A percentile compares a stretch with the other conserved stretches of the same genome.
phyloP scores from a whole-genome alignment of 2,888 invertebrate genomes.

The Parascotia fuliginaria region DNA sequence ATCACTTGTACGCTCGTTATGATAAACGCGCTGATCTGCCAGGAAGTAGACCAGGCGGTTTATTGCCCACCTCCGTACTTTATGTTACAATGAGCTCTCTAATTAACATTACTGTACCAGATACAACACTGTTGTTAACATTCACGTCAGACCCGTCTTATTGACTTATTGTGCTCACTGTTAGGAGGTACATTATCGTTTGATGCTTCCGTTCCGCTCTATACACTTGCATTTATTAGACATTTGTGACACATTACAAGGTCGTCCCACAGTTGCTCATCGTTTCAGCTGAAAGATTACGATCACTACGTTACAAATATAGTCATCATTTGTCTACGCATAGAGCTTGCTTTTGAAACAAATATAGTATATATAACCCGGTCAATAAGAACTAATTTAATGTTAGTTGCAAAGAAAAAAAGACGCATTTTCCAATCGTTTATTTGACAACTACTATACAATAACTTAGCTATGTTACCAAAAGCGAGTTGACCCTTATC shows the following conservation, averaged over 20 bases:
- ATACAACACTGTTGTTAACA: not conserved
- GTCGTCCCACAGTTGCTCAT: not conserved
- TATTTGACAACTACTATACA: too few relatives aligned
- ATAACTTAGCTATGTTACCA: not conserved
- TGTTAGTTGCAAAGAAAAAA: too few relatives aligned
- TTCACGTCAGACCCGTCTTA: not conserved
- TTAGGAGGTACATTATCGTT: not conserved
- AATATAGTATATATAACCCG: too few relatives aligned
- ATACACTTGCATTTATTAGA: not conserved
- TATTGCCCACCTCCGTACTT: constrained; percentile 15
- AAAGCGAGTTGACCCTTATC: not conserved
- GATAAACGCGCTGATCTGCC: constrained; percentile 41
- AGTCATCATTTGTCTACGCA: too few relatives aligned
- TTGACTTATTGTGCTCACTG: not conserved
- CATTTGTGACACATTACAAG: not conserved
- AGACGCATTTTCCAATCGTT: too few relatives aligned
- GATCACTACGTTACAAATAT: too few relatives aligned
- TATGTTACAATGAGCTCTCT: constrained; percentile 16
- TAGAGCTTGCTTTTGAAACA: too few relatives aligned
- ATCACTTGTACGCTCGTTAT: constrained; percentile 51
- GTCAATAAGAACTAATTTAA: too few relatives aligned
- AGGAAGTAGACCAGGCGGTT: constrained; percentile 40
- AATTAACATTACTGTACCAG: constrained; percentile 14
- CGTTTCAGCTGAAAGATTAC: too few relatives aligned
- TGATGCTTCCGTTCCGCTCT: not conserved